These are phyloP conservation scores for Peucedramus taeniatus DNA, from an alignment of 2,113 vertebrate genomes.

Conservation along the genomic window DNA sequence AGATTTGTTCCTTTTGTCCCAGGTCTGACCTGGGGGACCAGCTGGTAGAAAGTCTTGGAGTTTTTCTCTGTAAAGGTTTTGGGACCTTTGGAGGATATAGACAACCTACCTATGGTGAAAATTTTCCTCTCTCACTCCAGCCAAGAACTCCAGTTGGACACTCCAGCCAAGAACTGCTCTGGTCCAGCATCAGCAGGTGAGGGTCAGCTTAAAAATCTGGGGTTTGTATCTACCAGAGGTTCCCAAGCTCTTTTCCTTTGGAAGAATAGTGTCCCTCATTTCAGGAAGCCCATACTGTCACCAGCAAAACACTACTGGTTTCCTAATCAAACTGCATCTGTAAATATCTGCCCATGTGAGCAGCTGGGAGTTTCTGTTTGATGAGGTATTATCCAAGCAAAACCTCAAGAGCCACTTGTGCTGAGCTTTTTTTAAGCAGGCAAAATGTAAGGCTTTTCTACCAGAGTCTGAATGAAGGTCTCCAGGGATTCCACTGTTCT, in stretches of 20 bases:
- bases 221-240: neutral
- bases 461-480: neutral
- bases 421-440: neutral
- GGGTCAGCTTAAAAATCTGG: neutral
- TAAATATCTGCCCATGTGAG: neutral
- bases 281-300: neutral
- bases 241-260: neutral
- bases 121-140: neutral
- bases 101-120: rapidly evolving
- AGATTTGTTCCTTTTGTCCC: neutral
- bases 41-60: neutral
- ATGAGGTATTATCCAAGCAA: neutral
- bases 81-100: neutral
- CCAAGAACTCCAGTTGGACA: too few relatives aligned
- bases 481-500: neutral
- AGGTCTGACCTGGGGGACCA: neutral
- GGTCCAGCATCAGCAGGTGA: neutral
- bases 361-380: neutral
- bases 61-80: neutral
- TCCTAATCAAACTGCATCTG: neutral
- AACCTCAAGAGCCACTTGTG: neutral
- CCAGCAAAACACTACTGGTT: neutral
- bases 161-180: neutral
- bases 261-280: neutral
- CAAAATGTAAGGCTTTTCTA: neutral